Conservation (phyloP, 2,797 vertebrate genomes). For the Bovichtus diacanthus region DNA sequence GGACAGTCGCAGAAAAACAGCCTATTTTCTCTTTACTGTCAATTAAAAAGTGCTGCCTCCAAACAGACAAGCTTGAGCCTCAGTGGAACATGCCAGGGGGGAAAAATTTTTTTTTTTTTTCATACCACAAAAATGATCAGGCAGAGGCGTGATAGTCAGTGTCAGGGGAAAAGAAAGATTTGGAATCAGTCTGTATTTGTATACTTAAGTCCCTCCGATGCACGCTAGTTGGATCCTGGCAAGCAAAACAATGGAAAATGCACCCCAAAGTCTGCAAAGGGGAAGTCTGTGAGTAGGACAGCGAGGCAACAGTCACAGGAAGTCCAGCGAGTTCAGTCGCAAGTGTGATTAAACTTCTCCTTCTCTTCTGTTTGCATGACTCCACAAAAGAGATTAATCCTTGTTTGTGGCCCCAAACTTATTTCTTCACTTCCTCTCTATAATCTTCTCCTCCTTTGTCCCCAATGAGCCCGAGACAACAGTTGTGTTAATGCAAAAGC, state of each 20-base stretch:
- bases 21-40: neutral
- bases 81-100: neutral
- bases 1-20: neutral
- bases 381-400: slow-evolving; percentile 1
- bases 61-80: neutral
- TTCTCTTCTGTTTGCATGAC: slow-evolving; percentile 20
- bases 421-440: slow-evolving; percentile 9
- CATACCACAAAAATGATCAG: neutral
- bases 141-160: neutral
- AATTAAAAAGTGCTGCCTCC: neutral
- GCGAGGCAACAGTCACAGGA: slow-evolving; percentile 53
- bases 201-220: neutral
- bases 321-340: slow-evolving; percentile 36
- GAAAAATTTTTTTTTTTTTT: neutral
- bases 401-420: neutral
- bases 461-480: neutral
- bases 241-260: slow-evolving; percentile 27
- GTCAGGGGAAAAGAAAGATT: neutral
- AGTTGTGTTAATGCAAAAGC: slow-evolving; percentile 23
- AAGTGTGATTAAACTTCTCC: slow-evolving; percentile 9
- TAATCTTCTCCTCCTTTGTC: neutral
- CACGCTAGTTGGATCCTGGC: slow-evolving; percentile 2
- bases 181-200: neutral
- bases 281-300: slow-evolving; percentile 42
- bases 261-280: slow-evolving; percentile 23